Base-by-base conservation (phyloP, 2,888 invertebrate species). In the Embidobia sp. region DNA sequence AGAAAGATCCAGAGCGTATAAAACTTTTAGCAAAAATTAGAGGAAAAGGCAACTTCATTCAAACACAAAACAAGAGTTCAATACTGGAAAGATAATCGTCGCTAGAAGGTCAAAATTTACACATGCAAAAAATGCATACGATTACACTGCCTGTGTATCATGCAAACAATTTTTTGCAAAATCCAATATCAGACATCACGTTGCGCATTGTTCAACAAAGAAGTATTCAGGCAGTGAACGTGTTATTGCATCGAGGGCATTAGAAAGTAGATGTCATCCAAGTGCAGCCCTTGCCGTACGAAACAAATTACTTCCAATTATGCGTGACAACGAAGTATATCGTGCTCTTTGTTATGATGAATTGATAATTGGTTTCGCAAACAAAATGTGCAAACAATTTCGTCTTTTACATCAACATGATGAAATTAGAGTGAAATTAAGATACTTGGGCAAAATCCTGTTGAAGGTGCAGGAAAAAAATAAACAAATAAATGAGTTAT, bases 31-130 rank as follows among this genome's bases (percentile, higher is more conserved):
- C 2, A 1, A 31, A 29, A 22, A 46, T 59, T 6, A n/a, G 27
- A 61, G 48, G 42, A 0, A 77, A 76, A 40, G 81, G 80, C 16
- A 76, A 74, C 63, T 79, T 76, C 40, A 1, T 79, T 2, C 81
- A 67, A 82, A 82, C 31, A 79, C 80, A 0, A 33, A 70, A 18
- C 11, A 15, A 7, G 61, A 78, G 26, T 73, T 29, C 19, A 81
- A 80, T 46, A 46, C 74, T 3, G 82, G 80, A 4, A 66, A 63
- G n/a, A 33, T 83, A 6, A 77, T 82, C 8, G 80, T 81, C 7
- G 31, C 67, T 0, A 69, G 81, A 31, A 59, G 81, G 22, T 79
- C 80, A 6, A 69, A 48, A 2, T 10, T 19, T 2, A 42, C 37
- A n/a, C 44, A 53, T 7, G 51, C 67, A 7, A 57, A 55, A 37